Evolutionary conservation across 2,888 invertebrate species (phyloP).

Genomic region (Zele albiditarsus): DNA sequence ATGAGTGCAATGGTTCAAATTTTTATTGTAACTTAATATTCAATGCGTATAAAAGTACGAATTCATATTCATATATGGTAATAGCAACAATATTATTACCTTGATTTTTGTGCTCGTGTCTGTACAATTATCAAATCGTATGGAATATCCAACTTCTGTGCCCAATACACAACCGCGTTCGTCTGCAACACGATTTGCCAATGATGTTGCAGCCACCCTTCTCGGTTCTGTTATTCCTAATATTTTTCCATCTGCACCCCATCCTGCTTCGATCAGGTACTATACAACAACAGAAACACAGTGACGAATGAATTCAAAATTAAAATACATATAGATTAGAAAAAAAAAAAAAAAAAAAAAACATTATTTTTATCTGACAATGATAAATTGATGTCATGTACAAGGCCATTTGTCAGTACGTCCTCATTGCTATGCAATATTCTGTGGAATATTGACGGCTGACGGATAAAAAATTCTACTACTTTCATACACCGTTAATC

Average conservation of each 20-base stretch:
- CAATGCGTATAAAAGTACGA: slow-evolving; percentile 23
- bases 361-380: not conserved
- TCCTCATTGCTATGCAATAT: not conserved
- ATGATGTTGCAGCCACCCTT: slow-evolving; percentile 89
- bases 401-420: not conserved
- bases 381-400: not conserved
- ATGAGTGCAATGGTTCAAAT: not conserved
- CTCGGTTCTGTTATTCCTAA: slow-evolving; percentile 95
- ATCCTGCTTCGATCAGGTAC: slow-evolving; percentile 92
- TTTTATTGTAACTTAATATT: not conserved
- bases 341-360: slow-evolving; percentile 40
- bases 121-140: slow-evolving; percentile 83
- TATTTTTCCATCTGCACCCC: slow-evolving; percentile 82
- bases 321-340: slow-evolving; percentile 5
- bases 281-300: slow-evolving; percentile 69
- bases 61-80: not conserved
- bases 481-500: not conserved
- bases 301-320: slow-evolving; percentile 3
- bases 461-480: not conserved
- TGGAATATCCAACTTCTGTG: slow-evolving; percentile 87
- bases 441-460: not conserved
- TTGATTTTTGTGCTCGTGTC: slow-evolving; percentile 81
- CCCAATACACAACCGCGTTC: slow-evolving; percentile 80
- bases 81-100: slow-evolving; percentile 70
- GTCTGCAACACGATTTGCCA: slow-evolving; percentile 91